Base-by-base conservation (phyloP, 2,797 vertebrate species). In the Echeneis naucrates region DNA sequence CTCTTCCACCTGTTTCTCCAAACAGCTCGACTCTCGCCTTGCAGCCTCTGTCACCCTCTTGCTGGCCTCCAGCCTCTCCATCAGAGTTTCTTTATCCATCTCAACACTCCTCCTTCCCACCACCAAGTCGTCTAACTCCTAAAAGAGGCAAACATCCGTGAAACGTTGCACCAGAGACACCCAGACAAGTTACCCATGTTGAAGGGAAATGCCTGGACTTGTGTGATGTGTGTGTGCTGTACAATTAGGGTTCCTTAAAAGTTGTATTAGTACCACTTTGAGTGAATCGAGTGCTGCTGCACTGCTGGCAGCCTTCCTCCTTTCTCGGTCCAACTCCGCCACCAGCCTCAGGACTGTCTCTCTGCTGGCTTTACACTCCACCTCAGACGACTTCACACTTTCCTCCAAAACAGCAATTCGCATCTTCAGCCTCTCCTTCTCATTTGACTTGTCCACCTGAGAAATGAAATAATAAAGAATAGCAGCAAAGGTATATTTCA, bases 301-400 rank as follows among this genome's bases (percentile, higher is more conserved):
- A 60, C 80, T 94, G 73, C 83, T 90, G 55, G 88, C 77, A 8
- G 92, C 85, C 55, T 91, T 95, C 63, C 88, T 90, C 85, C 94
- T 95, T 81, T 97, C 96, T 38, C 87, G 93, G 67, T 84, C 90
- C 72, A 95, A 87, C 87, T 98, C 97, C 4, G 94, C 93, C 75
- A 93, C 93, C 74, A 98, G 92, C 87, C 96, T 94, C 91, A 93
- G 82, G 67, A 96, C 94, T 0, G 95, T 98, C 88, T 96, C 96
- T 82, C 96, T 95, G 80, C 93, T 95, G 81, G 95, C 95, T 92
- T 95, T 96, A 77, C 95, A 95, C 66, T 98, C 96, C 89, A 96
- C 85, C 86, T 98, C 96, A 87, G 95, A 93, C 82, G 93, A 90
- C 62, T 70, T 91, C 33, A 95, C 47, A 48, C 90, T 90, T 87